Conservation (phyloP, 1,140 invertebrate genomes). For the Heliconius himera region DNA sequence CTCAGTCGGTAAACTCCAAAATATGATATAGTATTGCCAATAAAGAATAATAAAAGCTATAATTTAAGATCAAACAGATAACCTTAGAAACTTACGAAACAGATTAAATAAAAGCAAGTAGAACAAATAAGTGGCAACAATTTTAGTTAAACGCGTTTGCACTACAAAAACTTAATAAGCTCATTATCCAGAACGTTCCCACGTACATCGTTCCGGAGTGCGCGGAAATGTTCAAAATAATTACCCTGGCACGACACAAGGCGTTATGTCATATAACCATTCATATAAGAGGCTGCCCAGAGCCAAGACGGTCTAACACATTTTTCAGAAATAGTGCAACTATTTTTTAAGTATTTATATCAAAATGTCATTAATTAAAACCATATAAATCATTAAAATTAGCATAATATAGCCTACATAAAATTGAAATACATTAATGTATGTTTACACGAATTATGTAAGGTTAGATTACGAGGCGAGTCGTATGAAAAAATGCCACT, state of each 20-base stretch:
- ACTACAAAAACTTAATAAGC: constrained; percentile 45
- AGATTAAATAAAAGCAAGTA: constrained; percentile 26
- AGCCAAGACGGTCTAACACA: neutral
- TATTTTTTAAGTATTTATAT: neutral
- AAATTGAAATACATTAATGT: too few species aligned
- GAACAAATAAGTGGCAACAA: constrained; percentile 25
- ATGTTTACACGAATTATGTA: too few species aligned
- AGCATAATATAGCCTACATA: too few species aligned
- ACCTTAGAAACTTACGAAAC: neutral
- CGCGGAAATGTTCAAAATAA: constrained; percentile 48
- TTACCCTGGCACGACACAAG: constrained; percentile 49
- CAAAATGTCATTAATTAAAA: too few species aligned
- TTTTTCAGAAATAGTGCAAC: neutral
- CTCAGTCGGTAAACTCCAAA: too few species aligned
- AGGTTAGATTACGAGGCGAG: too few species aligned
- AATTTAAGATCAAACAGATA: neutral
- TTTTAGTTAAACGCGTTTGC: constrained; percentile 34
- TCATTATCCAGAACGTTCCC: constrained; percentile 50
- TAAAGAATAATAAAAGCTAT: neutral
- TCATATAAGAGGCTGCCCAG: constrained; percentile 13
- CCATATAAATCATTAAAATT: too few species aligned
- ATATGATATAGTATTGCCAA: neutral
- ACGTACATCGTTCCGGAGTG: constrained; percentile 46
- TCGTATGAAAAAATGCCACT: too few species aligned
- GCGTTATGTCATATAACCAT: constrained; percentile 52